These are phyloP conservation scores for Chymomyza costata DNA, from an alignment of 1,140 invertebrate species.

Conservation along the genomic window DNA sequence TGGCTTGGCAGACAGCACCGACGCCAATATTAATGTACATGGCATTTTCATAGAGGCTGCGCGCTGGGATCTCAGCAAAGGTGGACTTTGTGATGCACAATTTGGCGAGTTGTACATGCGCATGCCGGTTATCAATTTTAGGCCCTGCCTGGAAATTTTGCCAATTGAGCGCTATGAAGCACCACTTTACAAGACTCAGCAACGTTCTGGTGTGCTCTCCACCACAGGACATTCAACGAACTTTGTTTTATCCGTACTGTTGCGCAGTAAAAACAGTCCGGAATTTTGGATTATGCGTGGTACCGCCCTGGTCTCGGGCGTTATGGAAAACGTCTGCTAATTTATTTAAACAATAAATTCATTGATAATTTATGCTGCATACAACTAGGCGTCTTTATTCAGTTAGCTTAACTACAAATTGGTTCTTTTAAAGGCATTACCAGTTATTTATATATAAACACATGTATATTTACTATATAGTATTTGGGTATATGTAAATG, in stretches of 20 bases:
- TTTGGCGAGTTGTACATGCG: constrained; percentile 85
- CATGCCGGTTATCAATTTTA: constrained; percentile 85
- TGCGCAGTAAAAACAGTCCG: constrained; percentile 79
- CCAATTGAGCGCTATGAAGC: constrained; percentile 79
- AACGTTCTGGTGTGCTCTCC: constrained; percentile 87
- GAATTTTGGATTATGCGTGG: constrained; percentile 92
- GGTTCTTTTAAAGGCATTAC: constrained; percentile 20
- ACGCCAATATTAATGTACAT: constrained; percentile 88
- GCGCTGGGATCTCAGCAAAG: constrained; percentile 83
- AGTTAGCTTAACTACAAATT: constrained; percentile 35
- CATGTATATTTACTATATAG: constrained; percentile 22
- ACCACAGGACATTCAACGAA: constrained; percentile 94
- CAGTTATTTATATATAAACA: constrained; percentile 10
- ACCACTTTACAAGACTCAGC: constrained; percentile 91
- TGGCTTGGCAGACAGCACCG: constrained; percentile 77
- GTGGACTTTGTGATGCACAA: constrained; percentile 83
- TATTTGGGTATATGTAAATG: constrained; percentile 11
- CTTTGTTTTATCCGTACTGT: constrained; percentile 87
- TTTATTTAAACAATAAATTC: neutral
- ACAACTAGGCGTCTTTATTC: constrained; percentile 49
- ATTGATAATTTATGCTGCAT: constrained; percentile 17
- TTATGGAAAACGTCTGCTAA: constrained; percentile 78
- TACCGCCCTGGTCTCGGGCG: constrained; percentile 87
- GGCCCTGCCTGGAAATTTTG: constrained; percentile 76
- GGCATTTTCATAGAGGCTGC: constrained; percentile 92